Evolutionary conservation across 2,888 invertebrate species (phyloP), one percentile per base, ranked within the genome.

Genomic region (Selenia dentaria): DNA sequence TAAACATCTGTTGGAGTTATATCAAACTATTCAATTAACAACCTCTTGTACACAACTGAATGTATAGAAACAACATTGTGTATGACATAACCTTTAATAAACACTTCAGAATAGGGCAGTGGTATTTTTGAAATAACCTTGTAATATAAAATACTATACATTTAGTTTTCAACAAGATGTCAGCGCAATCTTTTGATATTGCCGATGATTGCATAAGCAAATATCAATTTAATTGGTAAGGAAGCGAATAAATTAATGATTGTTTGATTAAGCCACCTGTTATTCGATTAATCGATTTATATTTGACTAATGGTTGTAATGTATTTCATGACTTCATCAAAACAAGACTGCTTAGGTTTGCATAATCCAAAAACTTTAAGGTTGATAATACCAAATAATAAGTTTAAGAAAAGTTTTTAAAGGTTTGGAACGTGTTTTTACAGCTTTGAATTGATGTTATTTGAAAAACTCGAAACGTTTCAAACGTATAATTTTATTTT

Each of bases 241-340:
- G 20, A 14, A 38, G 29, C 29, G 9, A 27, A 14, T 1, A 14
- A 54, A 46, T 29, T 32, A 27, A 27, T 44, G 43, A 46, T 51
- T 47, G 34, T 25, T 22, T 20, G 34, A 40, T 16, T 35, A 37
- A 51, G 44, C 39, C 34, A 53, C 39, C 44, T 51, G 36, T 50
- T 45, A 57, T 53, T 35, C 41, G 36, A 41, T 39, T 47, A 42
- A 57, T 57, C 47, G 48, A 41, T 40, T 43, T 54, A 56, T 59
- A 39, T 62, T 51, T 50, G 45, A 54, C 44, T 60, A 51, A 59
- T 54, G 50, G 54, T 55, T 54, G 14, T 57, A 47, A 60, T 61
- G 59, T 54, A 54, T 54, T 46, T 51, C 47, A 59, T 71, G 67
- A 71, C 54, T 62, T 70, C 66, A 70, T 62, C 50, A 41, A 44